Base-by-base conservation (phyloP, 2,888 invertebrate species). In the Mystacides longicornis region DNA sequence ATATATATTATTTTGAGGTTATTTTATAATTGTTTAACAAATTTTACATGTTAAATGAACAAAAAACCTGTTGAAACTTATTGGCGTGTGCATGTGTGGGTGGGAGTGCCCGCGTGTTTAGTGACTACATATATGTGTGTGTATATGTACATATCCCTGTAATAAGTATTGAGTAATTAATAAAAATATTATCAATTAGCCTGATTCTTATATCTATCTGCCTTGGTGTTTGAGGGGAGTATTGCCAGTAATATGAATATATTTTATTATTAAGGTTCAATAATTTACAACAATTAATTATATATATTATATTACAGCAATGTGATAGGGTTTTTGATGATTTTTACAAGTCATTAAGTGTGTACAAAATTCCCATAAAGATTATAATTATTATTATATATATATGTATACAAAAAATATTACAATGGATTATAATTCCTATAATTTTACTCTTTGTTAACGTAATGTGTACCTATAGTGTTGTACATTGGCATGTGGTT, bases 261-360 rank as follows among this genome's bases (percentile, higher is more conserved):
- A 57, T 53, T 52, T 60, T 55, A 55, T 56, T 47, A 51, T 51
- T 58, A 60, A 58, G 60, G 49, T 54, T 56, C 60, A 60, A 60
- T 59, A 58, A 59, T 57, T 58, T 58, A 58, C 58, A 58, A 58
- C 51, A 56, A 49, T 21, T 37, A 52, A 51, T 56, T 58, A n/a
- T n/a, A n/a, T n/a, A n/a, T n/a, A n/a, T n/a, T n/a, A n/a, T n/a
- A 56, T 60, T 59, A 57, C 55, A 57, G 55, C 68, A 78, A 80
- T 80, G 80, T 81, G 80, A 81, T 81, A 80, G 80, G 79, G 77
- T 80, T 79, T 81, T 81, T 78, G 80, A 81, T 80, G 77, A 80
- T 81, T 81, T 80, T 81, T 81, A 81, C 80, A 81, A 78, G 70
- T 73, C 70, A 72, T 73, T 71, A 71, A 69, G 67, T 71, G 68